phyloP scores from a whole-genome alignment of 2,888 invertebrate species.

The Rhaphigaster nebulosa region DNA sequence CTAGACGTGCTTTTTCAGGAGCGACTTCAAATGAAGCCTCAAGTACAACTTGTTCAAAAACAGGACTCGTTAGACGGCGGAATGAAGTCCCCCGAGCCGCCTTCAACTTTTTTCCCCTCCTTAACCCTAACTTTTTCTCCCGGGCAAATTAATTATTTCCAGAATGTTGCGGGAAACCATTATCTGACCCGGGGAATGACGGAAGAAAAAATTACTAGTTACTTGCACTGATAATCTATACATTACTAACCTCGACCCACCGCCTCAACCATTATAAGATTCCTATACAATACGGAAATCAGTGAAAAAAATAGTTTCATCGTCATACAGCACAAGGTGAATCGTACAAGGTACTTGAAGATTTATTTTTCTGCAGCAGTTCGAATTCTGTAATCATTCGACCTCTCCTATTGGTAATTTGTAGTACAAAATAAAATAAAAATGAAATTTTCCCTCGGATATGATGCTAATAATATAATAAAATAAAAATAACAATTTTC shows the following conservation, averaged over 20 bases:
- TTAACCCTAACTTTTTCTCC: constrained; percentile 45
- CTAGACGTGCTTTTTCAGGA: constrained; percentile 38
- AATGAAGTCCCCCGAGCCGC: constrained; percentile 50
- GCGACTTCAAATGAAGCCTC: constrained; percentile 49
- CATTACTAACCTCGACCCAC: constrained; percentile 31
- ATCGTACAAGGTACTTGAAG: neutral
- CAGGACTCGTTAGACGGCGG: constrained; percentile 51
- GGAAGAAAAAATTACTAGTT: constrained; percentile 43
- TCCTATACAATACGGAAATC: constrained; percentile 33
- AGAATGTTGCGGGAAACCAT: constrained; percentile 50
- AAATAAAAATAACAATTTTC: neutral
- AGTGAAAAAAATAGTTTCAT: neutral
- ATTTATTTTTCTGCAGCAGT: neutral
- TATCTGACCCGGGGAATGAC: constrained; percentile 27
- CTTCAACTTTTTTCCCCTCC: constrained; percentile 25
- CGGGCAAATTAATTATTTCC: constrained; percentile 47
- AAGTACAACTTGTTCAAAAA: constrained; percentile 53
- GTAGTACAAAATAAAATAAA: neutral
- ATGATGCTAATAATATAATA: neutral
- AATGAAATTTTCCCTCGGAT: neutral
- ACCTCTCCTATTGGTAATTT: neutral
- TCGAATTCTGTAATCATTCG: neutral
- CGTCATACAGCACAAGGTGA: constrained; percentile 27
- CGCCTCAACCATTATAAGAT: constrained; percentile 7
- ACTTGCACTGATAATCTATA: constrained; percentile 46